Percentiles rank a stretch among this genome's conserved stretches.
Conservation (phyloP, 2,888 invertebrate genomes). For the Mycalesis mineus region DNA sequence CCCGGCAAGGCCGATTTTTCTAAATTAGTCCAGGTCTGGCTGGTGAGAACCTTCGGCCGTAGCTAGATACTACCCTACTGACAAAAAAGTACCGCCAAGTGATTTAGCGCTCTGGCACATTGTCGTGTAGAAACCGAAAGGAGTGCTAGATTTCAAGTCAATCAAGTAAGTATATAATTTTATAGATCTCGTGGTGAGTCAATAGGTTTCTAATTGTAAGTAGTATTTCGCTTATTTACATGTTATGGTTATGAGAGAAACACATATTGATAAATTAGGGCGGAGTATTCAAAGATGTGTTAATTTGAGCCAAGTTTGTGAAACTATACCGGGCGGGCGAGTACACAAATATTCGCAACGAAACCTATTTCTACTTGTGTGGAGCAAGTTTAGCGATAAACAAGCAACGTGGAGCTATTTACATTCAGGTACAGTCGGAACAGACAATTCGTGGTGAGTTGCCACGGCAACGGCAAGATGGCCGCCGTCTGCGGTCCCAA, state of each 20-base stretch:
- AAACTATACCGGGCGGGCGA: slow-evolving; percentile 3
- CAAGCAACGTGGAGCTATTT: slow-evolving; percentile 61
- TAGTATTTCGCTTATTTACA: too few relatives aligned
- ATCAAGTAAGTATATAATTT: too few relatives aligned
- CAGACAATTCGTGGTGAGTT: slow-evolving; percentile 69
- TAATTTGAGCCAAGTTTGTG: neutral
- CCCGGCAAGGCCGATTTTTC: too few relatives aligned
- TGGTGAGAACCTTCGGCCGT: too few relatives aligned
- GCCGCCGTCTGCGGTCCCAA: slow-evolving; percentile 71
- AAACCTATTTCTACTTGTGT: slow-evolving; percentile 29
- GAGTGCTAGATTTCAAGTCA: too few relatives aligned
- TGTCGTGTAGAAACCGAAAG: too few relatives aligned
- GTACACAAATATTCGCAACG: slow-evolving; percentile 17
- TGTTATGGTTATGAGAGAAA: neutral
- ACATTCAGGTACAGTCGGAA: slow-evolving; percentile 54
- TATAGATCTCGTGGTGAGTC: too few relatives aligned
- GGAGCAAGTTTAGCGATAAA: slow-evolving; percentile 43
- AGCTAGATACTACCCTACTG: too few relatives aligned
- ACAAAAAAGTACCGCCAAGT: too few relatives aligned
- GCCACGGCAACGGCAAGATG: slow-evolving; percentile 71
- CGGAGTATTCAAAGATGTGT: neutral
- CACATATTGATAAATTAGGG: neutral
- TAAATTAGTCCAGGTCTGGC: too few relatives aligned
- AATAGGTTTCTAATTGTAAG: too few relatives aligned
- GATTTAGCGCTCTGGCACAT: too few relatives aligned